Evolutionary conservation across 2,888 invertebrate species (phyloP).

Genomic region (Cotesia congregata): DNA sequence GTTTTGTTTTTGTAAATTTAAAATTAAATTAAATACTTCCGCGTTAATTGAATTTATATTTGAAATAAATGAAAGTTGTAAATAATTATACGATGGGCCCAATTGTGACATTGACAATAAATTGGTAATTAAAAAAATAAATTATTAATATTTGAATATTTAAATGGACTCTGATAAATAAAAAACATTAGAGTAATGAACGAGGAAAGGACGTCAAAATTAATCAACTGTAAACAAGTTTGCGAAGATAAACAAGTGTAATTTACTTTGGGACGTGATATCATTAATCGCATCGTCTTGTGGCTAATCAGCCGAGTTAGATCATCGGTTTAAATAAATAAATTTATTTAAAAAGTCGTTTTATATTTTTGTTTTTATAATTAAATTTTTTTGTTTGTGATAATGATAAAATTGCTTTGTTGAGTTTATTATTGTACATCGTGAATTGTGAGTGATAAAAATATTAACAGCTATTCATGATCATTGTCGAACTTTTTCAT

Average conservation of each 20-base stretch:
- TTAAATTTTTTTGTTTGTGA: not conserved
- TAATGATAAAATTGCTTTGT: not conserved
- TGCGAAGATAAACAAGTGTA: not conserved
- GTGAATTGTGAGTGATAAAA: not conserved
- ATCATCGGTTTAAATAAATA: constrained; percentile 9
- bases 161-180: not conserved
- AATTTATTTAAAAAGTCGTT: not conserved
- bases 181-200: not conserved
- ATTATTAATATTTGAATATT: not conserved
- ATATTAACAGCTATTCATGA: not conserved
- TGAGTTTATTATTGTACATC: not conserved
- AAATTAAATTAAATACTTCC: not conserved
- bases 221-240: constrained; percentile 1
- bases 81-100: no score
- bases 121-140: not conserved
- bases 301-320: constrained; percentile 15
- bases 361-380: not conserved
- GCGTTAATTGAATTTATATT: not conserved
- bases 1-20: no score
- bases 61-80: no score
- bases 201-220: not conserved
- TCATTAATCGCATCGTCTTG: constrained; percentile 1
- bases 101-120: no score
- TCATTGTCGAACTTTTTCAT: not conserved
- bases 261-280: not conserved